Base-by-base conservation (phyloP, 1,140 invertebrate species). In the Heterodera schachtii region DNA sequence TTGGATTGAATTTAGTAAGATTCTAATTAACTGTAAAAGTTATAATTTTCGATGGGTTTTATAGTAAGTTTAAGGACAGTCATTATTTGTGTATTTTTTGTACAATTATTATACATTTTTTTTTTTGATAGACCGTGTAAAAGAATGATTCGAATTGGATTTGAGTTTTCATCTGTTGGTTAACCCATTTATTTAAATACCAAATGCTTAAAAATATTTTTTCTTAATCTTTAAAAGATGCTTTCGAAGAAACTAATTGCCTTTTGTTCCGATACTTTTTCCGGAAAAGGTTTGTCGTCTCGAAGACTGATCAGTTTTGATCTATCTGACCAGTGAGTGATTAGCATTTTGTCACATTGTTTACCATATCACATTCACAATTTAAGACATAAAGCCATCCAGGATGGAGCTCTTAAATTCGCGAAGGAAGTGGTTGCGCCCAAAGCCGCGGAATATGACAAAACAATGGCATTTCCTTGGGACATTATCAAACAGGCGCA, bases 401-500 rank as follows among this genome's bases (percentile, higher is more conserved):
- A 86, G 67, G 41, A 85, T 52, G 87, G 96, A n/a, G 95, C 95
- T 1, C 91, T 94, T n/a, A 97, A 98, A 90, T 98, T 98, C 91
- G 92, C 94, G 0, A 92, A 92, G 78, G 96, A 98, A 88, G 96
- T 97, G 91, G 95, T 98, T 83, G 93, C 96, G 74, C 96, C 96
- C 0, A 93, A 93, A 57, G 96, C 96, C 60, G 93, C 94, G 3
- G 93, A 98, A 82, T 93, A 95, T 91, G 96, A 98, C 91, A 94
- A 93, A 91, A 93, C 93, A 84, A 95, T 95, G 86, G 94, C 95
- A 21, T 98, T 95, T 91, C 97, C 96, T 3, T 96, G 94, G 95
- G 94, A 95, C 11, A 93, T 98, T 84, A 91, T 98, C 3, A 98
- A 98, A 91, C 96, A 98, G 90, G 96, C 95, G 19, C 95, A 94